phyloP scores from a whole-genome alignment of 1,140 invertebrate genomes.

The Sycobia sp. region DNA sequence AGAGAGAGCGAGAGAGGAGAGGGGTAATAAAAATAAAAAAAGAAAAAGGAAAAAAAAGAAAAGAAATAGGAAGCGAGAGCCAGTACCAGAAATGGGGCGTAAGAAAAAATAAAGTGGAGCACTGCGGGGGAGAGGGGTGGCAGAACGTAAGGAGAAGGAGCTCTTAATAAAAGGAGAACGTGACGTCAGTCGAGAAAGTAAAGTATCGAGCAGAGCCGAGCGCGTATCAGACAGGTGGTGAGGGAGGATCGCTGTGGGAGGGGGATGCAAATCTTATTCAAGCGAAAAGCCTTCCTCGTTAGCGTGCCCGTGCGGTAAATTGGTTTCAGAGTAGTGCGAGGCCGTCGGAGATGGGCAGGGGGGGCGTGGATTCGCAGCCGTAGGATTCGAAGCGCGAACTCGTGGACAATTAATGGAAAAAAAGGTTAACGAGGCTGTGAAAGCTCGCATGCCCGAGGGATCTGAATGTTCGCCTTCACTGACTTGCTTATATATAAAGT shows the following conservation, averaged over 20 bases:
- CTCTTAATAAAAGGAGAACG: constrained; percentile 15
- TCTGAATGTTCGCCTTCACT: neutral
- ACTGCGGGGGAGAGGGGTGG: neutral
- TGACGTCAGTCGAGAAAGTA: constrained; percentile 29
- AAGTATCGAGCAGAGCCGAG: constrained; percentile 25
- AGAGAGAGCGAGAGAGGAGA: neutral
- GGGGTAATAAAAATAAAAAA: neutral
- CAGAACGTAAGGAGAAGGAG: neutral
- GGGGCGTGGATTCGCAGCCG: neutral
- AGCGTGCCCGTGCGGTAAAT: constrained; percentile 26
- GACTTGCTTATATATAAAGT: neutral
- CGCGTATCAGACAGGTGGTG: too few relatives aligned
- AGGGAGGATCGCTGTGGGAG: constrained; percentile 24
- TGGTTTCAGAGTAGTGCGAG: constrained; percentile 22
- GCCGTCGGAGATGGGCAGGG: too few relatives aligned
- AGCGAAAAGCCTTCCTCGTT: constrained; percentile 21
- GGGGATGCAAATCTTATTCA: constrained; percentile 32
- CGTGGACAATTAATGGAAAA: constrained; percentile 34
- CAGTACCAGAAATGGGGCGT: neutral
- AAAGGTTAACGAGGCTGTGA: constrained; percentile 35
- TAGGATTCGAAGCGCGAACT: neutral
- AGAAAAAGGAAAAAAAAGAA: neutral
- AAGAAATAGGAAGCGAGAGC: neutral
- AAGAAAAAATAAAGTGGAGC: neutral
- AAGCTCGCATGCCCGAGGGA: too few relatives aligned